Evolutionary conservation across 2,888 invertebrate species (phyloP).

Genomic region (Dolomedes plantarius): DNA sequence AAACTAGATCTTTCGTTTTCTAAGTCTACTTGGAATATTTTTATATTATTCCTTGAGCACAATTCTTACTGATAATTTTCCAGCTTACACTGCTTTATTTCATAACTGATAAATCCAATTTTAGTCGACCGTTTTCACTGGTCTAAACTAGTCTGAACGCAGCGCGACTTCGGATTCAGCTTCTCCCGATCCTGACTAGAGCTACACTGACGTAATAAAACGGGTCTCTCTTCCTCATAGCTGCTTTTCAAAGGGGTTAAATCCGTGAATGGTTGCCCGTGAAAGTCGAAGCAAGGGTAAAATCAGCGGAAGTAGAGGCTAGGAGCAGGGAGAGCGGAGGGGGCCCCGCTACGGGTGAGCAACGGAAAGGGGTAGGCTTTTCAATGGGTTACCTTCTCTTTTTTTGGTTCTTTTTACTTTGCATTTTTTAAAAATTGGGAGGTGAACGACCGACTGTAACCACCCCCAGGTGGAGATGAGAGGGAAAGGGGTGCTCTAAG

Average conservation of each 20-base stretch:
- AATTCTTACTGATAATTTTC: too few relatives aligned
- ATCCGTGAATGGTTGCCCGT: constrained; percentile 17
- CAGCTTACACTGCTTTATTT: too few relatives aligned
- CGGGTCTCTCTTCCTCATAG: background rate
- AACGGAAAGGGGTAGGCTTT: constrained; percentile 68
- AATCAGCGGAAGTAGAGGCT: constrained; percentile 52
- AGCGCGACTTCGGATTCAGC: too few relatives aligned
- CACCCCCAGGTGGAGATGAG: constrained; percentile 27
- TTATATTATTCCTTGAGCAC: too few relatives aligned
- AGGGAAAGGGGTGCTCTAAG: constrained; percentile 46
- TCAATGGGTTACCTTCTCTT: constrained; percentile 56
- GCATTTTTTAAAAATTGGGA: constrained; percentile 19
- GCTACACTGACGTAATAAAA: too few relatives aligned
- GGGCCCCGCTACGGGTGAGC: constrained; percentile 33
- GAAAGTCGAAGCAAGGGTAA: constrained; percentile 59
- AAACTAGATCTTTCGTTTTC: too few relatives aligned
- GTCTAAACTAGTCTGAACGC: too few relatives aligned
- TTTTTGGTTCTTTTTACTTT: constrained; percentile 15
- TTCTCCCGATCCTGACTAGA: too few relatives aligned
- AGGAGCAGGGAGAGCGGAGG: constrained; percentile 17
- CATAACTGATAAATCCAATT: too few relatives aligned
- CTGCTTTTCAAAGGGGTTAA: constrained; percentile 42
- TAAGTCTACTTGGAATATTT: too few relatives aligned
- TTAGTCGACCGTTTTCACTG: too few relatives aligned
- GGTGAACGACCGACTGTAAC: constrained; percentile 61